Evolutionary conservation across 1,140 invertebrate species (phyloP), one percentile per base, ranked within the genome.

Genomic region (Physella acuta): DNA sequence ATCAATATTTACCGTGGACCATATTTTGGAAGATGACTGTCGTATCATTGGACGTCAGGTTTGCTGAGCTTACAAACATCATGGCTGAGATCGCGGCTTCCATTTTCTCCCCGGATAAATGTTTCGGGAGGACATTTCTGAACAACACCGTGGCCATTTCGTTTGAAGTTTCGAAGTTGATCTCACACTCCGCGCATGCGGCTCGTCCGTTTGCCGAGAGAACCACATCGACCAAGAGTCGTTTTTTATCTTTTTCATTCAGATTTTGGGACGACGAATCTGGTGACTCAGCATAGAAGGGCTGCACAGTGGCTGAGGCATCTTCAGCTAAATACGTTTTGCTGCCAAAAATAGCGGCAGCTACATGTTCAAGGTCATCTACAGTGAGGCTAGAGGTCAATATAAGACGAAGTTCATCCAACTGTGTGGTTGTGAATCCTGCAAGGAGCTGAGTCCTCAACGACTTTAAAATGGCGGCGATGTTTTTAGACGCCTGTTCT

Each of bases 271-370:
- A 31, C 17, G 44, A 14, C 20, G 63, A 65, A 16, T 3, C 31
- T 1, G 26, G 5, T n/a, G 52, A 26, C 3, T n/a, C 53, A 30
- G 53, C 63, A 24, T 52, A 65, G 63, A 65, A 65, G 5, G 49
- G 5, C 4, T n/a, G 14, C 20, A 36, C 31, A 0, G 0, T 4
- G 14, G 3, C 24, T 20, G 63, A 26, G 3, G 63, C 51, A 24
- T 31, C 33, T 5, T 1, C 1, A 11, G 36, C 44, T 14, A 49
- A 17, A 14, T 36, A 1, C 2, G 24, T 34, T 53, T 65, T 53
- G 2, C 24, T 14, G 5, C 11, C 51, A 36, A 53, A 65, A 8
- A 65, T 53, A 1, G 17, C 31, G 5, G 16, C 4, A 11, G 39
- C 2, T 5, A 33, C 30, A 53, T 14, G 11, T 65, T 52, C 31